Base-by-base conservation (phyloP, 1,140 invertebrate genomes). In the Drepana arcuata region DNA sequence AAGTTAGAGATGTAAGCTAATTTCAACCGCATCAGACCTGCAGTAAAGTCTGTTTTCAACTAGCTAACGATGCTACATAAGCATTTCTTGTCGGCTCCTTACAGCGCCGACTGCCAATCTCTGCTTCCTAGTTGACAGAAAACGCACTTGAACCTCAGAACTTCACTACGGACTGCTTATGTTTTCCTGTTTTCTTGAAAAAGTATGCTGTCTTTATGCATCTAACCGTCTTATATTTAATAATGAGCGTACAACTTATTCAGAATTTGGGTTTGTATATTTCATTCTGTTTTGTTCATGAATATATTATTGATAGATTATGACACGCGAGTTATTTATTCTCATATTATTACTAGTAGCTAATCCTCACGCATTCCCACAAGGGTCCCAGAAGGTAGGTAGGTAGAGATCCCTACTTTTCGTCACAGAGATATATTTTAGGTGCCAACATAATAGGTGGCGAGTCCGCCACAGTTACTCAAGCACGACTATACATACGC, bases 221-320 rank as follows among this genome's bases (percentile, higher is more conserved):
- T 72, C 63, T 72, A 68, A 67, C 54, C 68, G 53, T 75, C 57
- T 68, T 67, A 62, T 68, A 68, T 71, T 74, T 71, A 78, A 74
- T 70, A 63, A 59, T 67, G 65, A 73, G 52, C 53, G 52, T 37
- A 60, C 45, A 73, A 71, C 43, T 66, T 69, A 68, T 67, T 61
- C 58, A 51, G 45, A 63, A 64, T 60, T 63, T 60, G 28, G 33
- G 48, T 31, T 30, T 49, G 37, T 31, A 57, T 58, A 40, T 54
- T 60, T 53, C 62, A 62, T 46, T 59, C 64, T 46, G 48, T 60
- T 40, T 55, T 53, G 36, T 46, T 53, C 48, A 39, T 11, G 26
- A 37, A 37, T 55, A 60, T 56, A 65, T 64, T 66, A 66, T 69
- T 60, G 53, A 58, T 52, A 53, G 48, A 55, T 63, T 62, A 53